Evolutionary conservation across 2,888 invertebrate genomes (phyloP), one percentile per base, ranked within the genome.

Genomic region (Agapostemon virescens): DNA sequence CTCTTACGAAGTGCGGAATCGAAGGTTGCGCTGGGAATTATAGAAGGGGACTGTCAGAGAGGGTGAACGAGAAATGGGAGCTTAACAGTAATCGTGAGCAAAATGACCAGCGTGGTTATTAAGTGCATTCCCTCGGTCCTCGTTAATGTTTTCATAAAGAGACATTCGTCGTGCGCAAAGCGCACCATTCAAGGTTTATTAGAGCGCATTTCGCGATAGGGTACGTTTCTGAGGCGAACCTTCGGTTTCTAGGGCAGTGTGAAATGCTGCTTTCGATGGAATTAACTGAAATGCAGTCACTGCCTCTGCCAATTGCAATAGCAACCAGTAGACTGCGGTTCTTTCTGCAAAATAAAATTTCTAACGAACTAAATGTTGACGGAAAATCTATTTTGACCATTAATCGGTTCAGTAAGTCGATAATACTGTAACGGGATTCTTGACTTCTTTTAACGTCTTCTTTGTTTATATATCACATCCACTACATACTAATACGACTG

Each of bases 51-150:
- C 42, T 64, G 49, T 69, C 0, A n/a, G 26, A 30, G 38, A 58
- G 68, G 55, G 36, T 49, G 71, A 71, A 55, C 49, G 23, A 68
- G 55, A 42, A 52, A 36, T 52, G 38, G 30, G 38, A 73, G 70
- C n/a, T 30, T 74, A 30, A 71, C 38, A 74, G 52, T 81, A 71
- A 72, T 79, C 40, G 6, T 0, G 33, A n/a, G 42, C 30, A 23
- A 61, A 66, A 17, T 55, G 38, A 64, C 55, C 38, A 40, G 45
- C 55, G 72, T 40, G 74, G 71, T 73, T 80, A 72, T 80, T 64
- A 66, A 63, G 17, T 33, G 69, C 33, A 67, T 45, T 72, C 38
- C 45, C 6, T 45, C 17, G 17, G 15, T 40, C 45, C 38, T 63
- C 55, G 26, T 20, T 71, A 30, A 13, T 17, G 42, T 23, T 26